Conservation (phyloP, 2,113 vertebrate genomes). For the Pomatorhinus ruficollis region DNA sequence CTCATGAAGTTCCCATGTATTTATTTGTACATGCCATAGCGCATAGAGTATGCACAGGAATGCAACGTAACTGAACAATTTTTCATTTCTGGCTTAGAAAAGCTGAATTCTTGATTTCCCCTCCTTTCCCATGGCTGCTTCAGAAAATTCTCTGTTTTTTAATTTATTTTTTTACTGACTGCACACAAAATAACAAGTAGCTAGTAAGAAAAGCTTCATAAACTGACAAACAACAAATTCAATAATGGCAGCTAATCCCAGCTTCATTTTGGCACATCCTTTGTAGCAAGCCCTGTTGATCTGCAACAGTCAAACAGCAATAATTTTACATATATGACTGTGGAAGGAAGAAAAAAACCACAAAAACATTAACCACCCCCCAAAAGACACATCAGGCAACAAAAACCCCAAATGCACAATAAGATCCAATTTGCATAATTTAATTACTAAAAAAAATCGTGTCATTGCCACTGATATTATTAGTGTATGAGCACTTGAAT, state of each 20-base stretch:
- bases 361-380: neutral
- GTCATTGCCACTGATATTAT: neutral
- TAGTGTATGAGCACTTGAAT: neutral
- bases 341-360: rapidly evolving
- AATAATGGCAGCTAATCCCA: neutral
- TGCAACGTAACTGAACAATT: rapidly evolving
- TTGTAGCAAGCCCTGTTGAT: neutral
- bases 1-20: neutral
- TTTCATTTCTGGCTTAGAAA: neutral
- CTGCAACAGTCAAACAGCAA: neutral
- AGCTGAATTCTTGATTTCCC: neutral
- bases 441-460: neutral
- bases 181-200: neutral
- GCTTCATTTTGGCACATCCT: neutral
- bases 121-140: neutral
- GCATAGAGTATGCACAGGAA: rapidly evolving
- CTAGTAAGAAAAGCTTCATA: neutral
- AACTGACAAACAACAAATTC: neutral
- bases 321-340: neutral
- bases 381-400: neutral
- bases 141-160: neutral
- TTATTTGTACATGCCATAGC: neutral
- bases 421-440: neutral
- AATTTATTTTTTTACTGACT: neutral
- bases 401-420: neutral